A percentile compares a stretch with the other conserved stretches of the same genome.
phyloP scores from a whole-genome alignment of 2,113 vertebrate species.

The Apteryx mantelli region DNA sequence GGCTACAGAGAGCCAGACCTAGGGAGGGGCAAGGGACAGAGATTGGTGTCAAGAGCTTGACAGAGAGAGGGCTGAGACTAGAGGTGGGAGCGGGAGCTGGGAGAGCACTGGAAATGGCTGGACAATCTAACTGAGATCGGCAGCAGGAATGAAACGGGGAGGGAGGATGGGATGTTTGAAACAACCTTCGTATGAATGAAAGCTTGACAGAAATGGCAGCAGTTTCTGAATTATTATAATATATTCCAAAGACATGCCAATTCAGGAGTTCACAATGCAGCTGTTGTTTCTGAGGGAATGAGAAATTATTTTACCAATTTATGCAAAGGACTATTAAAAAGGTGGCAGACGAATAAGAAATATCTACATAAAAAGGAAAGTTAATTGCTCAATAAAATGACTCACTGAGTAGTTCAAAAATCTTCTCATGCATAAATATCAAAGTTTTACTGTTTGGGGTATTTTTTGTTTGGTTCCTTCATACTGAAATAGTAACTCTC shows the following conservation, averaged over 20 bases:
- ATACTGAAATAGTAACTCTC: not conserved
- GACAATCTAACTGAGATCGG: constrained; percentile 38
- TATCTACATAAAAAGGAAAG: constrained; percentile 63
- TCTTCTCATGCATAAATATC: constrained; percentile 63
- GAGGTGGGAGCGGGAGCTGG: constrained; percentile 30
- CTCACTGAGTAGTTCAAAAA: constrained; percentile 59
- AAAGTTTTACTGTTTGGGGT: constrained; percentile 57
- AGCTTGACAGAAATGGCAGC: constrained; percentile 62
- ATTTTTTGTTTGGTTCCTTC: constrained; percentile 50
- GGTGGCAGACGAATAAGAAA: constrained; percentile 62
- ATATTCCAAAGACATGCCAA: constrained; percentile 64
- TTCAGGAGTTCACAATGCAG: constrained; percentile 71
- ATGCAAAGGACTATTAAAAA: constrained; percentile 62
- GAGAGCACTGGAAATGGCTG: constrained; percentile 20
- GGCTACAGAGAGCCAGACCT: constrained; percentile 30
- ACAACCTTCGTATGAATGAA: constrained; percentile 42
- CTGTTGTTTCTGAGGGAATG: constrained; percentile 68
- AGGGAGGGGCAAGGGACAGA: constrained; percentile 2
- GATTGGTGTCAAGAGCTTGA: constrained; percentile 30
- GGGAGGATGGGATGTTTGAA: constrained; percentile 9
- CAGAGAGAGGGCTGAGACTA: constrained; percentile 28
- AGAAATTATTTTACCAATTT: constrained; percentile 68
- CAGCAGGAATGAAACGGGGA: not conserved
- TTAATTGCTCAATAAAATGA: constrained; percentile 68
- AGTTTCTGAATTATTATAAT: constrained; percentile 64